Evolutionary conservation across 2,797 vertebrate genomes (phyloP).

Genomic region (Serranus cabrilla): DNA sequence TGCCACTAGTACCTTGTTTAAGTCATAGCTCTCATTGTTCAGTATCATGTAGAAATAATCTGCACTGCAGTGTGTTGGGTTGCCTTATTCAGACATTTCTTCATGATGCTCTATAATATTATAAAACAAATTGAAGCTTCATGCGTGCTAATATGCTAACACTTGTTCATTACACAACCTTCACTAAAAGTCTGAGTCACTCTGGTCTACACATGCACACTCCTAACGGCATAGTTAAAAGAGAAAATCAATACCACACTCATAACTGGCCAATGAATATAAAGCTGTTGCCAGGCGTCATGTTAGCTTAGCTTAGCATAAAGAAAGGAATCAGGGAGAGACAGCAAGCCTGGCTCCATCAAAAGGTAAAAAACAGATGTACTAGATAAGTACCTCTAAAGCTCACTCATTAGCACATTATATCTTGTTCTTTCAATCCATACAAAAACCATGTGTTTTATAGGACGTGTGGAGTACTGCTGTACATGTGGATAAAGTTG

Average conservation of each 20-base stretch:
- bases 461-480: no score
- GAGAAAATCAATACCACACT: neutral
- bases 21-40: neutral
- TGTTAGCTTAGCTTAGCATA: neutral
- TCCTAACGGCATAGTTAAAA: neutral
- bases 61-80: neutral
- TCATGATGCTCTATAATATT: neutral
- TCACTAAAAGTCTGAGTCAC: neutral
- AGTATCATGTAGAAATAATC: neutral
- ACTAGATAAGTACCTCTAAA: neutral
- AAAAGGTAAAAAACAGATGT: neutral
- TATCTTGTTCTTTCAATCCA: neutral
- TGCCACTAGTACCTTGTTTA: neutral
- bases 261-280: neutral
- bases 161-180: neutral
- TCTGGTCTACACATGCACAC: neutral
- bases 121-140: neutral
- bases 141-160: neutral
- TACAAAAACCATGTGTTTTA: neutral
- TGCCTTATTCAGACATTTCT: slow-evolving; percentile 7
- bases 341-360: neutral
- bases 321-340: neutral
- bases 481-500: no score
- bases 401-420: neutral
- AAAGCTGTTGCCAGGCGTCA: neutral